Base-by-base conservation (phyloP, 2,888 invertebrate genomes). In the Noctua comes region DNA sequence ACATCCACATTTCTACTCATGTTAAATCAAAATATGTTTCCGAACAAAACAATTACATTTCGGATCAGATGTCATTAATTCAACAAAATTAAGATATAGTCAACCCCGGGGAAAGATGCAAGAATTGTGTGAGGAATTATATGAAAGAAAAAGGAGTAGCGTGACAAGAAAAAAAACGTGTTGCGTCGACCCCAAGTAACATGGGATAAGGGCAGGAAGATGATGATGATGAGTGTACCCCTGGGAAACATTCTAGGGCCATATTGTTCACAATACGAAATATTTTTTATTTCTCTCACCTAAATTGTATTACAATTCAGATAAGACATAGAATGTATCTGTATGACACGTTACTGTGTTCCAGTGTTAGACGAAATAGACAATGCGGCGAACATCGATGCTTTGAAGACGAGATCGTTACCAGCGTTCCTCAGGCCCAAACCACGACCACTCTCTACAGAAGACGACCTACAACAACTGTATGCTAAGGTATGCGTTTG, bases 361-460 rank as follows among this genome's bases (percentile, higher is more conserved):
- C 1, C 90, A 98, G 97, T 98, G 97, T 92, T 98, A 89, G 97
- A 97, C 89, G 98, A 98, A 90, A 95, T 97, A 83, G 97, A 97
- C 48, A 88, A 82, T 64, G 88, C 93, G 1, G 96, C 96, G 4
- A 96, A 94, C 72, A 92, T 95, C 86, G 97, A 95, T 86, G 96
- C 95, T 68, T 93, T 94, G 91, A 97, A 96, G 94, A 98, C 98
- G 0, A 96, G 98, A 70, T 98, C 98, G 88, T 95, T 98, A 87
- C 98, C 98, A 0, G 97, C 98, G 7, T 98, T 98, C 97, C 97
- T 98, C 54, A 96, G 98, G 57, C 97, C 97, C n/a, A 97, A 97
- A 91, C 97, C 98, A 43, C 95, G 98, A 62, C 98, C 98, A 24
- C 95, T 98, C 11, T 98, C 98, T 18, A 98, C 98, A 0, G 98